These are phyloP conservation scores for Drosophila vallismaia DNA, from an alignment of 2,888 invertebrate species.

Conservation along the genomic window DNA sequence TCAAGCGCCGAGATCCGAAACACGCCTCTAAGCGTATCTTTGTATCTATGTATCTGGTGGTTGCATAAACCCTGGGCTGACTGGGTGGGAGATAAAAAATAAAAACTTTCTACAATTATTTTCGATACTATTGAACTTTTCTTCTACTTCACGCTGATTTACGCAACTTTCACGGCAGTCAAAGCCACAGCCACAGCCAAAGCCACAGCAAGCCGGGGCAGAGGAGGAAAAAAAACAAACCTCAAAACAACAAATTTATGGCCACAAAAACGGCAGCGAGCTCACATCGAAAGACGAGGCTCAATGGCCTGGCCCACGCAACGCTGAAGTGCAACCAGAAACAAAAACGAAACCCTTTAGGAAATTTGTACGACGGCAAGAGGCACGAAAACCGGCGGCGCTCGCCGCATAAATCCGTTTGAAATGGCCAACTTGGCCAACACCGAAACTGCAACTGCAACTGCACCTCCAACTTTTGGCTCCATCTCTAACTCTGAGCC, in stretches of 20 bases:
- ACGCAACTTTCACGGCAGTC: conserved; percentile 77
- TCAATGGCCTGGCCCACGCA: conserved; percentile 68
- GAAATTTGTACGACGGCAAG: conserved; percentile 61
- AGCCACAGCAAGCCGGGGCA: conserved; percentile 10
- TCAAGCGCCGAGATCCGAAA: conserved; percentile 49
- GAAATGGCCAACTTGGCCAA: conserved; percentile 62
- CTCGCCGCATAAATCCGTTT: conserved; percentile 71
- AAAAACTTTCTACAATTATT: conserved; percentile 78
- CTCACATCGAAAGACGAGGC: conserved; percentile 52
- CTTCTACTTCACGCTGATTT: conserved; percentile 78
- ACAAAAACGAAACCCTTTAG: conserved; percentile 75
- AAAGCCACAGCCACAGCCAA: conserved; percentile 49
- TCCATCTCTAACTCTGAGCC: conserved; percentile 52
- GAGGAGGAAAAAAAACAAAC: conserved; percentile 18
- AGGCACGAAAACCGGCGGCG: conserved; percentile 38
- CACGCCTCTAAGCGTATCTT: conserved; percentile 41
- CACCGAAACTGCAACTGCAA: conserved; percentile 62
- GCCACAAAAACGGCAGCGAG: conserved; percentile 54
- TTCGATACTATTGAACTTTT: conserved; percentile 76
- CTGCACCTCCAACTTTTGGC: conserved; percentile 60
- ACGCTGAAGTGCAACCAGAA: conserved; percentile 36
- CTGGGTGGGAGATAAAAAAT: conserved; percentile 29
- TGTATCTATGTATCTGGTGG: conserved; percentile 22
- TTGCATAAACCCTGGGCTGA: conserved; percentile 38
- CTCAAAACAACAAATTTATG: conserved; percentile 63